Conservation (phyloP, 2,888 invertebrate species). For the Caenorhabditis sp. region DNA sequence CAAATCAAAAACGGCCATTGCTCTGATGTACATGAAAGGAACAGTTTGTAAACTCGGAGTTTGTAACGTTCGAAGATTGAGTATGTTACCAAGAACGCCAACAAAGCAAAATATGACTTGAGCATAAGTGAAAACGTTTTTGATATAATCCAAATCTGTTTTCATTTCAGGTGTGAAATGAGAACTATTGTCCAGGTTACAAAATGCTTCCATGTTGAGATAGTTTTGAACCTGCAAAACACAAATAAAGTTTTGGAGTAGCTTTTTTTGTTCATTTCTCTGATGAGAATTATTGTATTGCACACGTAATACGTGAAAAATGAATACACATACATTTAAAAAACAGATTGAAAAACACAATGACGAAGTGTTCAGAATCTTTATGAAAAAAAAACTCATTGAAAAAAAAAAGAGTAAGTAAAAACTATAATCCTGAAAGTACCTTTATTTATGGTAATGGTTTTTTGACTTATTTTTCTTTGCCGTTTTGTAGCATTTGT, state of each 20-base stretch:
- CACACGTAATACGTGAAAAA: no score
- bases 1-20: slow-evolving; percentile 82
- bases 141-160: slow-evolving; percentile 9
- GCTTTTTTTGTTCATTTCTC: no score
- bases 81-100: slow-evolving; percentile 79
- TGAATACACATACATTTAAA: no score
- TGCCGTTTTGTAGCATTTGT: no score
- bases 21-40: slow-evolving; percentile 81
- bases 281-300: no score
- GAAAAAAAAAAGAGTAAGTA: neutral
- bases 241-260: no score
- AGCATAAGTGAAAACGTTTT: slow-evolving; percentile 21
- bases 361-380: no score
- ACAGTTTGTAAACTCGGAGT: slow-evolving; percentile 82
- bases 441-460: neutral
- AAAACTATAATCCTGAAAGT: neutral
- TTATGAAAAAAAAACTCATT: no score
- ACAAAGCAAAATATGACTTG: slow-evolving; percentile 54
- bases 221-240: slow-evolving; percentile 22
- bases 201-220: slow-evolving; percentile 38
- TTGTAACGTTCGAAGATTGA: slow-evolving; percentile 82
- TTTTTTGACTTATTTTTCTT: neutral
- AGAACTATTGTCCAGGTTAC: slow-evolving; percentile 17
- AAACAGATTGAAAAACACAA: no score
- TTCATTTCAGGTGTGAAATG: neutral